Evolutionary conservation across 2,888 invertebrate species (phyloP).

Genomic region (Xylota sylvarum): DNA sequence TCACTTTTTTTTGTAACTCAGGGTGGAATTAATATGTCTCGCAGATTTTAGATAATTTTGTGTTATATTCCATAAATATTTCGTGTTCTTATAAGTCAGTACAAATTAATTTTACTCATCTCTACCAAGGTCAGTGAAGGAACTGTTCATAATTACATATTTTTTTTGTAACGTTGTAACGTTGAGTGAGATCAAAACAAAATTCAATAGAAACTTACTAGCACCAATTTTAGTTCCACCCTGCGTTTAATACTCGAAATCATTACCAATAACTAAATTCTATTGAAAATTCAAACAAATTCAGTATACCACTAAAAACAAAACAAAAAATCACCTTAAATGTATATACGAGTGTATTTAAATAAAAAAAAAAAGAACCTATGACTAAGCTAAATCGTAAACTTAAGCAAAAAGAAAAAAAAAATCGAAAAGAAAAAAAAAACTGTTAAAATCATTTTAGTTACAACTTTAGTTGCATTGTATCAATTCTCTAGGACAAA

Average conservation of each 20-base stretch:
- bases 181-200: conserved; percentile 14
- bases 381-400: conserved; percentile 32
- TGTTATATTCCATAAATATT: too few species aligned
- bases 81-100: too few species aligned
- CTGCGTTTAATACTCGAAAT: conserved; percentile 13
- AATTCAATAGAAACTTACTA: neutral
- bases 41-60: too few species aligned
- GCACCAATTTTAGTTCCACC: conserved; percentile 6
- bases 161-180: neutral
- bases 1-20: neutral
- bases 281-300: conserved; percentile 9
- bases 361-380: conserved; percentile 11
- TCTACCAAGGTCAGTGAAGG: too few species aligned
- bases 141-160: too few species aligned
- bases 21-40: neutral
- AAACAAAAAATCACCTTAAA: conserved; percentile 9
- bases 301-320: conserved; percentile 15
- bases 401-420: conserved; percentile 71
- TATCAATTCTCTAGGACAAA: conserved; percentile 65
- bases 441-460: conserved; percentile 9
- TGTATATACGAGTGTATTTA: conserved; percentile 38
- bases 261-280: neutral
- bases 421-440: conserved; percentile 40
- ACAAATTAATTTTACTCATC: too few species aligned
- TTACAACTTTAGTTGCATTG: conserved; percentile 36